Base-by-base conservation (phyloP, 2,113 vertebrate species). In the Riparia riparia region DNA sequence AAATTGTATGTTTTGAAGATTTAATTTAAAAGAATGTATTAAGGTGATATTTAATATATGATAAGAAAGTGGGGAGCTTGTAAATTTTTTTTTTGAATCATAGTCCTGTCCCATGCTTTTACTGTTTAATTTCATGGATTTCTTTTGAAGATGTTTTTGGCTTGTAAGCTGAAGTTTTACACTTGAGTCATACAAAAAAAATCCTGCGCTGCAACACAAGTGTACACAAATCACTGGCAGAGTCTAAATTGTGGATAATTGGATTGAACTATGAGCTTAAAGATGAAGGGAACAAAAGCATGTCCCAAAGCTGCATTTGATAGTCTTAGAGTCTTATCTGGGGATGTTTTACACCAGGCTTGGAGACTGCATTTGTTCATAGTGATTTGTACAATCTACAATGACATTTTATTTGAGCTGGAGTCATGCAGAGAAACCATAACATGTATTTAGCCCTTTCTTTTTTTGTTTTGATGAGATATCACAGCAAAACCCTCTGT, bases 201-300 rank as follows among this genome's bases (percentile, higher is more conserved):
- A 97, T 96, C 95, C 94, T 96, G 57, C 76, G 94, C 89, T 97
- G 82, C 84, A 96, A 95, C 68, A 93, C 78, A 96, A 95, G 60
- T 94, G 42, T 97, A 97, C 95, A 98, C 95, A 97, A 97, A 98
- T 97, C 18, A 24, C 44, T 84, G 96, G 96, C 97, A 97, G 95
- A 92, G 76, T 77, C 88, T 97, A 97, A 98, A 98, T 98, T 96
- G 96, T 96, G 96, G 89, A 96, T 98, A 98, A 98, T 97, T 97
- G 98, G 98, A 98, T 98, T 98, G 96, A 97, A 91, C 89, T 93
- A 89, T 93, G 93, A 97, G 97, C 97, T 98, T 97, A 96, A 96
- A 98, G 97, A 98, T 98, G 97, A 98, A 98, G 98, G 97, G 97
- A 93, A 97, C 96, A 98, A 97, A 97, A 97, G 92, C 95, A 0